Base-by-base conservation (phyloP, 2,888 invertebrate species). In the Heliconius charithonia region DNA sequence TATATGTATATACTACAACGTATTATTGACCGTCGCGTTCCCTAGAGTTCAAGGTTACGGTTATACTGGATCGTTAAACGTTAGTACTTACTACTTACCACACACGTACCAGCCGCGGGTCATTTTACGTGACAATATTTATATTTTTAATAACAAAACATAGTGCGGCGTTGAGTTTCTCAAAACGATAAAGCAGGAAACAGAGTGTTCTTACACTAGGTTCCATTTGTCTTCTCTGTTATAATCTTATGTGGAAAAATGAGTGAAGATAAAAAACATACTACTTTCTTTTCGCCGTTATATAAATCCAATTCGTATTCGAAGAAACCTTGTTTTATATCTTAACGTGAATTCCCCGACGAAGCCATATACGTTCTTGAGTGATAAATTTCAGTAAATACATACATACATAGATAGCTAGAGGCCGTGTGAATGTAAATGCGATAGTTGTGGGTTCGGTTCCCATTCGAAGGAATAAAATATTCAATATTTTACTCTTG, bases 291-390 rank as follows among this genome's bases (percentile, higher is more conserved):
- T 71, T 13, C 56, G 27, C 4, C 22, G 10, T 71, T 27, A 56
- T 16, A 51, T 71, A 25, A 51, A 71, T n/a, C 27, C 19, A 51
- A 27, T 56, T 51, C 22, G 67, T 69, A 37, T n/a, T 71, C 3
- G n/a, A 19, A 72, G 72, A 72, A 72, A 59, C 37, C 41, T 16
- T 73, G 4, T 62, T 25, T 63, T 41, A 63, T 73, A 63, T 63
- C 25, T 73, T 25, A 37, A 62, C 41, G 63, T 25, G 73, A 37
- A 73, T 73, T 73, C 62, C 62, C 37, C 59, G 62, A 73, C 73
- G 73, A 73, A 73, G 37, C 59, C 73, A 19, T 73, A 73, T 27
- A 73, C 10, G 10, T 41, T 59, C 37, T 37, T 29, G 19, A 56
- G n/a, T 29, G 22, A 56, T n/a, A 62, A 25, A 62, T n/a, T 62